These are phyloP conservation scores for Styela clava DNA, from an alignment of 23 tunicate genomes.

Conservation along the genomic window DNA sequence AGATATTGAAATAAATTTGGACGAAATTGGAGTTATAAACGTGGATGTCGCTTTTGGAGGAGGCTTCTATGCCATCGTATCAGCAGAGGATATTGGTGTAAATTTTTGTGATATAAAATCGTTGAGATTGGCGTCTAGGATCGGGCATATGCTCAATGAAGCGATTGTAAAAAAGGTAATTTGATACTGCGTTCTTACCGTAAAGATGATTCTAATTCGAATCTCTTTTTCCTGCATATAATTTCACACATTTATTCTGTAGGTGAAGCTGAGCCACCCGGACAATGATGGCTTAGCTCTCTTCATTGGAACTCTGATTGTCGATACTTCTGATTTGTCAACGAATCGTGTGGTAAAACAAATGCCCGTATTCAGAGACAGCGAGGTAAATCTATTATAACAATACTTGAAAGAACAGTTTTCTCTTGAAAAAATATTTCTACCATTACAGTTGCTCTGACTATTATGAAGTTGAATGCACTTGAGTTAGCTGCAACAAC, in stretches of 20 bases:
- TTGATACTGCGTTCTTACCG: too few relatives aligned
- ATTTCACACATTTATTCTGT: too few relatives aligned
- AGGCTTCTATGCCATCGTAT: constrained; percentile 34
- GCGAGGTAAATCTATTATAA: not conserved
- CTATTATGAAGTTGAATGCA: too few relatives aligned
- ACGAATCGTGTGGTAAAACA: not conserved
- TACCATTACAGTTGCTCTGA: too few relatives aligned
- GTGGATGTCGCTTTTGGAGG: constrained; percentile 40
- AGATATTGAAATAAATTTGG: not conserved
- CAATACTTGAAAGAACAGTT: too few relatives aligned
- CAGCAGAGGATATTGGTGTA: not conserved
- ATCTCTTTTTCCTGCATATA: too few relatives aligned
- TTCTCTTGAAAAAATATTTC: too few relatives aligned
- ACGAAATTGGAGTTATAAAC: not conserved
- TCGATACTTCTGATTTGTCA: not conserved
- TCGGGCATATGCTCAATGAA: not conserved
- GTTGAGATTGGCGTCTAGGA: not conserved
- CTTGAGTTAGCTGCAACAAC: too few relatives aligned
- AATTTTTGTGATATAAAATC: not conserved
- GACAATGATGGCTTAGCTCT: not conserved
- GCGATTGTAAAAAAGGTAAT: not conserved
- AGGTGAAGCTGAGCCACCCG: not conserved
- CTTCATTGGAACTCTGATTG: not conserved
- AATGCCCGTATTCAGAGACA: not conserved
- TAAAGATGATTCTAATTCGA: too few relatives aligned